Conservation (phyloP, 2,797 vertebrate genomes). For the Anguilla pacifica region DNA sequence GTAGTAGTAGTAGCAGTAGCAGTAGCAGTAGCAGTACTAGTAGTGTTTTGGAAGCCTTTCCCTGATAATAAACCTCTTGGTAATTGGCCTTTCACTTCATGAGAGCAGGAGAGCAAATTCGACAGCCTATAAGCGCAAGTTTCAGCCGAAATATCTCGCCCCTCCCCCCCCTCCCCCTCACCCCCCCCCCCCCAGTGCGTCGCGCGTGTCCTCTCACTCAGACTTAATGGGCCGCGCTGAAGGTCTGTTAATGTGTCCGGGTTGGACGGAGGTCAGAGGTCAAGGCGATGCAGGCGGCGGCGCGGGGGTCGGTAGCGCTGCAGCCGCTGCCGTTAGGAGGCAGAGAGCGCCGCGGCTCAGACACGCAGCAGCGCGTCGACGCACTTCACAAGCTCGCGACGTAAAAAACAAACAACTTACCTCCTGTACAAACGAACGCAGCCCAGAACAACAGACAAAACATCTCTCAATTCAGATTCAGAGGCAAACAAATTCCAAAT, state of each 20-base stretch:
- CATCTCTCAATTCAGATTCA: neutral
- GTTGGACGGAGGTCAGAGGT: conserved; percentile 37
- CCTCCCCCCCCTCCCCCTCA: too few relatives aligned
- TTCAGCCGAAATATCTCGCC: neutral
- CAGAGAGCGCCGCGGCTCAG: neutral
- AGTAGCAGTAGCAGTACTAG: too few relatives aligned
- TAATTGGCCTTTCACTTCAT: neutral
- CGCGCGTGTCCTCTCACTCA: neutral
- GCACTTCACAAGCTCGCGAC: neutral
- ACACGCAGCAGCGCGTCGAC: neutral
- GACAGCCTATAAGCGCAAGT: neutral
- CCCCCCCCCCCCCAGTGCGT: neutral
- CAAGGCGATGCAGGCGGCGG: neutral
- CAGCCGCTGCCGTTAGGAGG: neutral
- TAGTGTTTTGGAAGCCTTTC: neutral
- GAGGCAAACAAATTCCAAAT: neutral
- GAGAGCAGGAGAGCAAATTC: neutral
- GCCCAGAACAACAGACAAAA: neutral
- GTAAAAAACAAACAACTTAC: neutral
- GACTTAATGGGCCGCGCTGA: neutral
- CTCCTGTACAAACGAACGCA: neutral
- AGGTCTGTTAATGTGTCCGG: conserved; percentile 29
- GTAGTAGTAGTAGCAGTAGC: neutral
- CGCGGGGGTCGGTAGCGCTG: conserved; percentile 18
- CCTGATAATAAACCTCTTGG: neutral